Conservation (phyloP, 1,140 invertebrate species). For the Zaprionus ghesquierei region DNA sequence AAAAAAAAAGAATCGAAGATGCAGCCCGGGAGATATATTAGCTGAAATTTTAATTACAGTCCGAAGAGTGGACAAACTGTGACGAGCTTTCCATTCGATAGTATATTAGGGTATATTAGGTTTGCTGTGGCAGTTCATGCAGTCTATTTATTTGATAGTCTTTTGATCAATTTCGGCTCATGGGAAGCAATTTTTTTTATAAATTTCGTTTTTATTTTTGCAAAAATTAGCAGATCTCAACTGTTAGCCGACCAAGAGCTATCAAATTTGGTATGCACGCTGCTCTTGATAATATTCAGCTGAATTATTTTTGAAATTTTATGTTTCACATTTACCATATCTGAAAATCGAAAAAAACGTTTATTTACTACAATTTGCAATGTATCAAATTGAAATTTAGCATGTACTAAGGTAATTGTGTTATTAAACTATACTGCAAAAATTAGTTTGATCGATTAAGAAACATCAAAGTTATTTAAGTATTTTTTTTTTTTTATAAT, state of each 20-base stretch:
- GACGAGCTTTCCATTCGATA: not conserved
- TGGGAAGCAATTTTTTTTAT: too few species aligned
- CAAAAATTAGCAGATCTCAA: not conserved
- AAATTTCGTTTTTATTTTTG: not conserved
- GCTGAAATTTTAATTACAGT: slow-evolving; percentile 78
- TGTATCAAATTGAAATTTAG: not conserved
- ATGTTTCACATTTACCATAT: fast-evolving
- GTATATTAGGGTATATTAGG: too few species aligned
- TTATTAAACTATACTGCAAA: not conserved
- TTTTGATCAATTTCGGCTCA: too few species aligned
- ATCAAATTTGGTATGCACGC: not conserved
- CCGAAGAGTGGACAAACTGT: not conserved
- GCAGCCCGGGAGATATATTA: slow-evolving; percentile 63
- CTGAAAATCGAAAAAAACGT: not conserved
- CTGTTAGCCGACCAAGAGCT: not conserved
- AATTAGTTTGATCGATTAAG: not conserved
- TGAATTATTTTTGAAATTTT: not conserved
- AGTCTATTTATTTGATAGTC: too few species aligned
- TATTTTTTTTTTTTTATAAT: too few species aligned
- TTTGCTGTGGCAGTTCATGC: too few species aligned
- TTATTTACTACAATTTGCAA: not conserved
- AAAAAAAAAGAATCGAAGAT: too few species aligned
- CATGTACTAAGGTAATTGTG: not conserved
- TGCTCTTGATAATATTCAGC: not conserved
- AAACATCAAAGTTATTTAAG: not conserved